Evolutionary conservation across 2,888 invertebrate species (phyloP), one percentile per base, ranked within the genome.

Genomic region (Cephalotes varians): DNA sequence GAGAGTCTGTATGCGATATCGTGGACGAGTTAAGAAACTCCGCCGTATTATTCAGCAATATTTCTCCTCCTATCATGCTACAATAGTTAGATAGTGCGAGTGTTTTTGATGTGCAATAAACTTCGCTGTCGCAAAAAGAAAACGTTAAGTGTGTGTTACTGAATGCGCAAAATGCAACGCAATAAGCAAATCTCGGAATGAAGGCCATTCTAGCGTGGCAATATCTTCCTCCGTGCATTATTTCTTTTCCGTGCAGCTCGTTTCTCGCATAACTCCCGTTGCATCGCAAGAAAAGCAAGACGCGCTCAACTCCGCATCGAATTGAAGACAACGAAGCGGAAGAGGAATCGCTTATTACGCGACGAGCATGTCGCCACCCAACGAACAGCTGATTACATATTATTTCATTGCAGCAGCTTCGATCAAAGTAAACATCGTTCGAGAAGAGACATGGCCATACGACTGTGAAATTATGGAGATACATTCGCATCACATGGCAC

Each of bases 351-450:
- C 28, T 58, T 58, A 74, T 74, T 81, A 65, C 28, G 40, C 64
- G 56, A 40, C 9, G 47, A 47, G 40, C 28, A n/a, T 64, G 65
- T 25, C 49, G 64, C 28, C 34, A 58, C 3, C 47, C 56, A 40
- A 18, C 47, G 34, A 56, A 72, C 62, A 81, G 25, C 40, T 62
- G 51, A 71, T 81, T 62, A 34, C 64, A 47, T 44, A 31, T 81
- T 44, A 81, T 74, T 81, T 40, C 51, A 21, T 73, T 21, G 54
- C 62, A 44, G 31, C 21, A 21, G 18, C 44, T 64, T 74, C 74
- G 81, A 62, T 73, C 64, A 64, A 72, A 81, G 34, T 28, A 72
- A 73, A 81, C 51, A 73, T 73, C 18, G 25, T 81, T 81, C 31
- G 56, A 6, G 15, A 44, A 37, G 12, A 74, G 21, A 37, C 34